Base-by-base conservation (phyloP, 2,113 vertebrate species). In the Strix uralensis region DNA sequence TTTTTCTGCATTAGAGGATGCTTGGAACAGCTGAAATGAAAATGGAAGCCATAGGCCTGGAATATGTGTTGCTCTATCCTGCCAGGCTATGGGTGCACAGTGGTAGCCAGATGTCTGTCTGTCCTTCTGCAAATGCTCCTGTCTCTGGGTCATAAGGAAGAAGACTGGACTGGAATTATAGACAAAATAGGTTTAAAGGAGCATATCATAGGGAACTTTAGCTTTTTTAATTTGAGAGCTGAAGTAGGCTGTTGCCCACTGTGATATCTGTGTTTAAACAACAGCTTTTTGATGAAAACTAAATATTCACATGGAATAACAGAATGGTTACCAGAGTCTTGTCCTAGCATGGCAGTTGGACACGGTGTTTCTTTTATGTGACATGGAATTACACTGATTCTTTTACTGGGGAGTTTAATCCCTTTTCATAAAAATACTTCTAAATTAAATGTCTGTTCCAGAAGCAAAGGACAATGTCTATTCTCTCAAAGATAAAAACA, bases 41-140 rank as follows among this genome's bases (percentile, higher is more conserved):
- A 72, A 55, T 11, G 75, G 82, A 81, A 86, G 54, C 47, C 84
- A 19, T 38, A 21, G 79, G 21, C 38, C 79, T 70, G 72, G 79
- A 72, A 55, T 38, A 4, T 2, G 29, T 2, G 3, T 9, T 55
- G 54, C 52, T 36, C 40, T 30, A 38, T n/a, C 81, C 65, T 49
- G 79, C 72, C 81, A 79, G 79, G 81, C 78, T 83, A 84, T 65
- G 62, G 52, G 71, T 83, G 86, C 34, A 32, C 0, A 0, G 52
- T 52, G 61, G 46, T 51, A 44, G 69, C 69, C 81, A 77, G 91
- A 62, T 13, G 30, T 86, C 52, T 61, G 74, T 47, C 74, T 70
- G 52, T 62, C 49, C 79, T 62, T 58, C 83, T 89, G 79, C 89
- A 95, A 92, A 86, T 90, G 91, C 71, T 95, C 51, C 82, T 85